phyloP scores from a whole-genome alignment of 2,888 invertebrate genomes.

The Drosophila leonis region DNA sequence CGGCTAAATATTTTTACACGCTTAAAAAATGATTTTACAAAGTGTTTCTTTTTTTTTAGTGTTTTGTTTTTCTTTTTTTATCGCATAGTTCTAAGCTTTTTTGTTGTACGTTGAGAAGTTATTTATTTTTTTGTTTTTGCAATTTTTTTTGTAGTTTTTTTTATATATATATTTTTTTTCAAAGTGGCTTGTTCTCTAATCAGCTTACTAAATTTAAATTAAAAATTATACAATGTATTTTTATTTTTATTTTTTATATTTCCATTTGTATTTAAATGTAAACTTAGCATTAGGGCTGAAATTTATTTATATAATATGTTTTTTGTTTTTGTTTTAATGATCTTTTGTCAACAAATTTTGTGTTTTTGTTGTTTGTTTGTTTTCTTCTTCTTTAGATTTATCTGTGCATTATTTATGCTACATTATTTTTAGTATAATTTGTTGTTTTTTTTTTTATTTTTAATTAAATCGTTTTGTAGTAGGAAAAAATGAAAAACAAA shows the following conservation, averaged over 20 bases:
- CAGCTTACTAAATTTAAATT: slow-evolving; percentile 67
- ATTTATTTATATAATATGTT: slow-evolving; percentile 49
- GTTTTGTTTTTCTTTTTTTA: slow-evolving; percentile 24
- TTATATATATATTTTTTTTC: slow-evolving; percentile 27
- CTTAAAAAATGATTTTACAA: slow-evolving; percentile 78
- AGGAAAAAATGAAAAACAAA: slow-evolving; percentile 55
- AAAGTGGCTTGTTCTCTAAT: slow-evolving; percentile 52
- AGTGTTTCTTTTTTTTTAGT: slow-evolving; percentile 35
- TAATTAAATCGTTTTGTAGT: slow-evolving; percentile 43
- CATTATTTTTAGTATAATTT: slow-evolving; percentile 21
- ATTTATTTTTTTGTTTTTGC: slow-evolving; percentile 46
- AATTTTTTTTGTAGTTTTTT: slow-evolving; percentile 39
- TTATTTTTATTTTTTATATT: slow-evolving; percentile 39
- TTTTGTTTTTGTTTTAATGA: slow-evolving; percentile 33
- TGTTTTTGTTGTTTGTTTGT: slow-evolving; percentile 26
- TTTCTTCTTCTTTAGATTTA: slow-evolving; percentile 26
- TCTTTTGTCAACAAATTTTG: slow-evolving; percentile 53
- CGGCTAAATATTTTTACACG: slow-evolving; percentile 63
- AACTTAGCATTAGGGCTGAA: slow-evolving; percentile 66
- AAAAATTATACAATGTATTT: slow-evolving; percentile 64
- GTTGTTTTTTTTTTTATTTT: slow-evolving; percentile 6
- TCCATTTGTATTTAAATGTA: slow-evolving; percentile 57
- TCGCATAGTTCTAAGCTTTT: slow-evolving; percentile 62
- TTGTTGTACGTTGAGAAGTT: slow-evolving; percentile 64
- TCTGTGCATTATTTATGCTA: slow-evolving; percentile 54